Evolutionary conservation across 2,888 invertebrate genomes (phyloP).

Genomic region (Ariolimax columbianus): DNA sequence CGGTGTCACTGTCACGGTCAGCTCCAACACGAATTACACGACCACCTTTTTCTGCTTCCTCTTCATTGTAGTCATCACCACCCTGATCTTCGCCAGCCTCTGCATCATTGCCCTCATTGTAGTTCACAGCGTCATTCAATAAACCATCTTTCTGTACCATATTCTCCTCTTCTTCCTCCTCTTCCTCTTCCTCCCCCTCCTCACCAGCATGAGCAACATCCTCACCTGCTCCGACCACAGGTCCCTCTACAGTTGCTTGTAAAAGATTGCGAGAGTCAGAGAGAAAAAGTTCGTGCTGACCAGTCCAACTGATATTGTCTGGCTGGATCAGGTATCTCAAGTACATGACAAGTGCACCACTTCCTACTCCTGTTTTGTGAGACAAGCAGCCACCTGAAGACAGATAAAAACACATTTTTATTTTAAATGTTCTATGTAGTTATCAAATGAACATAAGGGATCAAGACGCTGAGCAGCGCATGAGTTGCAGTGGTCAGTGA

Average conservation of each 20-base stretch:
- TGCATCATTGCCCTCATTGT: conserved; percentile 39
- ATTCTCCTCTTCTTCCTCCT: conserved; percentile 58
- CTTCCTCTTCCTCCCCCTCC: conserved; percentile 59
- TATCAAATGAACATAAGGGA: no score
- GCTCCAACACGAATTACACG: conserved; percentile 52
- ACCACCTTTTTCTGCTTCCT: conserved; percentile 52
- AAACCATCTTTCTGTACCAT: conserved; percentile 46
- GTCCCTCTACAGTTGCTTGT: conserved; percentile 26
- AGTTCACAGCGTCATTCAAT: conserved; percentile 48
- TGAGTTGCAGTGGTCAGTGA: no score
- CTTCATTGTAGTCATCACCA: conserved; percentile 42
- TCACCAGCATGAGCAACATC: conserved; percentile 52
- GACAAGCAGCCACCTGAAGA: conserved; percentile 71
- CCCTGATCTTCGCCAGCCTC: conserved; percentile 50
- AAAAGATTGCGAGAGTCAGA: conserved; percentile 48
- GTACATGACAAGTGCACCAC: conserved; percentile 75
- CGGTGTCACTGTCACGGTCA: neutral
- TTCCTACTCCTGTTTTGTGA: conserved; percentile 77
- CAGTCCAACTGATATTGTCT: conserved; percentile 54
- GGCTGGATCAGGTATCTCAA: conserved; percentile 71
- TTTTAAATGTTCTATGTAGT: no score
- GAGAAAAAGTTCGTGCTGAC: conserved; percentile 50
- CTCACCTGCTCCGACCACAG: conserved; percentile 50
- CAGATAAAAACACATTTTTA: no score
- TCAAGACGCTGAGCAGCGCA: no score